A percentile compares a stretch with the other conserved stretches of the same genome.
These are phyloP conservation scores for Micrasema minimum DNA, from an alignment of 1,140 invertebrate species.

Conservation along the genomic window DNA sequence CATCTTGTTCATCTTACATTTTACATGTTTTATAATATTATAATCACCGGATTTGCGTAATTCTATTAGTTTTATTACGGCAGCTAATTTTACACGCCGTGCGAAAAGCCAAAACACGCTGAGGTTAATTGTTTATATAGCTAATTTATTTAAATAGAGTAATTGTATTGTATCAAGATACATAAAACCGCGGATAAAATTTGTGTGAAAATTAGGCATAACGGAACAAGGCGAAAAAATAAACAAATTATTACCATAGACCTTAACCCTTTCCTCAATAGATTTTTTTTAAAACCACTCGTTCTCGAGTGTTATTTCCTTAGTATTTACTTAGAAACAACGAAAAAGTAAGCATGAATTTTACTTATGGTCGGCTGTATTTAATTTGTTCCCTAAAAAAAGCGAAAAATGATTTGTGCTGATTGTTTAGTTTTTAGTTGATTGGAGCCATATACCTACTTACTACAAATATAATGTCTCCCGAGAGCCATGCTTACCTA, in stretches of 20 bases:
- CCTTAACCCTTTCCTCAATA: too few species aligned
- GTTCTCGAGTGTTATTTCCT: too few species aligned
- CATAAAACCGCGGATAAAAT: neutral
- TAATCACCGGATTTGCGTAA: neutral
- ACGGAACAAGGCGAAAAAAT: conserved; percentile 15
- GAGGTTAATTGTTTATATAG: conserved; percentile 10
- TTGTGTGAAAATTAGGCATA: conserved; percentile 24
- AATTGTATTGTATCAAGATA: conserved; percentile 3
- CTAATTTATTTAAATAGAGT: conserved; percentile 21
- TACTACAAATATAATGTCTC: too few species aligned
- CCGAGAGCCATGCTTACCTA: too few species aligned
- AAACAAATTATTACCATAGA: conserved; percentile 1
- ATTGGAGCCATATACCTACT: too few species aligned
- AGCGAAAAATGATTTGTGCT: too few species aligned
- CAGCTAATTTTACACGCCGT: neutral
- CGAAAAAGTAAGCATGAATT: too few species aligned
- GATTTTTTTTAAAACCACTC: too few species aligned
- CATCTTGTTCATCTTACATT: neutral
- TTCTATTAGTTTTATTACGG: neutral
- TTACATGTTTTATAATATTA: neutral
- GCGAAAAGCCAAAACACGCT: conserved; percentile 14
- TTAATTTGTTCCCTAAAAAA: too few species aligned
- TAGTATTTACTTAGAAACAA: too few species aligned
- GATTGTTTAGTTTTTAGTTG: too few species aligned
- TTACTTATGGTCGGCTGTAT: too few species aligned